These are phyloP conservation scores for Spheniscus mendiculus DNA, from an alignment of 2,113 vertebrate species.

Conservation along the genomic window DNA sequence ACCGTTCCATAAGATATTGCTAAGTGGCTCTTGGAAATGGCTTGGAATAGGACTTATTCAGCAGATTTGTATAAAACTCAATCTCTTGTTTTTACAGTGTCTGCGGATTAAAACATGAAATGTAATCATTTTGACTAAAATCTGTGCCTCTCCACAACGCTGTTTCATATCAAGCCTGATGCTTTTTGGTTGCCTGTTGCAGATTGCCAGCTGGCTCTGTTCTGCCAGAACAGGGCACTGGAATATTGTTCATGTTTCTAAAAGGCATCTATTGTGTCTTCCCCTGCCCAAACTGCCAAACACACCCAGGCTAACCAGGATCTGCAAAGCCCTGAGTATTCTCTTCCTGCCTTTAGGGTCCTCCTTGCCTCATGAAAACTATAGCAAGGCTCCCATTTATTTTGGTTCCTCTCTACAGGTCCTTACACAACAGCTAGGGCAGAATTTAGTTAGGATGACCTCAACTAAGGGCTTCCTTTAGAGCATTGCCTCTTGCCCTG, in stretches of 20 bases:
- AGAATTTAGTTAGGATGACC: neutral
- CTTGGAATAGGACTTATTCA: slow-evolving; percentile 14
- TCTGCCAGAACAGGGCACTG: neutral
- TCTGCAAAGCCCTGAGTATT: neutral
- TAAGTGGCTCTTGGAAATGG: slow-evolving; percentile 28
- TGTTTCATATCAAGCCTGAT: neutral
- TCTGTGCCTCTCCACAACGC: neutral
- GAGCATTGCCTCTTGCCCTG: neutral
- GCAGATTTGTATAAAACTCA: neutral
- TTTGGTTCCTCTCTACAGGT: neutral
- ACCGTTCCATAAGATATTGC: neutral
- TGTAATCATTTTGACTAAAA: slow-evolving; percentile 10
- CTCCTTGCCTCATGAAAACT: neutral
- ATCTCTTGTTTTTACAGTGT: slow-evolving; percentile 1
- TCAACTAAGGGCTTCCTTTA: neutral
- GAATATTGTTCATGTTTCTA: neutral
- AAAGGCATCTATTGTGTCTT: neutral
- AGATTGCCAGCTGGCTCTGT: slow-evolving; percentile 5
- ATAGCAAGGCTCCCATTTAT: neutral
- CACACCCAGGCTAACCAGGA: neutral
- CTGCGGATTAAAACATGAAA: slow-evolving; percentile 13
- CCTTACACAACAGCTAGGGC: neutral
- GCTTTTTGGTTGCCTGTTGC: slow-evolving; percentile 1
- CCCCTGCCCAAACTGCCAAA: neutral
- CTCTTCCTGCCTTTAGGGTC: neutral